These are phyloP conservation scores for Macrobrachium rosenbergii DNA, from an alignment of 1,140 invertebrate species.

Conservation along the genomic window DNA sequence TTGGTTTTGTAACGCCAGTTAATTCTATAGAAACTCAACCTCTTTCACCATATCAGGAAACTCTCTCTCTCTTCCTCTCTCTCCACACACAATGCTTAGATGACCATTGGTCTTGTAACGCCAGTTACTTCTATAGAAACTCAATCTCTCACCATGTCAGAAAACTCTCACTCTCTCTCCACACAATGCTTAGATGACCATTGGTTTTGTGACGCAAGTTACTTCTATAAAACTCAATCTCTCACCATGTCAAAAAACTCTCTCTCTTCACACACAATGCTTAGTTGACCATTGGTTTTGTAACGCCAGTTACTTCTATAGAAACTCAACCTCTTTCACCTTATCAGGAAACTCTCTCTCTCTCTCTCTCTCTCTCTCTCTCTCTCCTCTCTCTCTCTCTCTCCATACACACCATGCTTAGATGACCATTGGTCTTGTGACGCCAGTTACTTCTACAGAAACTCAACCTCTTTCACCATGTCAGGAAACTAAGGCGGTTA, in stretches of 20 bases:
- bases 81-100: background rate
- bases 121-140: background rate
- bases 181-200: background rate
- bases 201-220: background rate
- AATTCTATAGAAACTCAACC: background rate
- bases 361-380: slow-evolving; percentile 2
- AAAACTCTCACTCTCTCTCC: background rate
- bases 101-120: too few relatives aligned
- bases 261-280: background rate
- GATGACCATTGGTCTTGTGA: too few relatives aligned
- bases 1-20: background rate
- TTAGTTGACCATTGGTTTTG: too few relatives aligned
- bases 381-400: background rate
- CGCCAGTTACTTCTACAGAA: too few relatives aligned
- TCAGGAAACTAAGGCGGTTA: background rate
- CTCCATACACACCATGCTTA: too few relatives aligned
- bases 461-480: background rate
- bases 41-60: background rate
- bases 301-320: too few relatives aligned
- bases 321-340: background rate
- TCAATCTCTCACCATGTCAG: background rate
- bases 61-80: slow-evolving; percentile 1
- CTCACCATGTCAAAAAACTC: background rate
- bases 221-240: background rate
- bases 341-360: too few relatives aligned